A percentile compares a stretch with the other conserved stretches of the same genome.
Conservation (phyloP, 2,888 invertebrate genomes). For the Habroteleia sp. region DNA sequence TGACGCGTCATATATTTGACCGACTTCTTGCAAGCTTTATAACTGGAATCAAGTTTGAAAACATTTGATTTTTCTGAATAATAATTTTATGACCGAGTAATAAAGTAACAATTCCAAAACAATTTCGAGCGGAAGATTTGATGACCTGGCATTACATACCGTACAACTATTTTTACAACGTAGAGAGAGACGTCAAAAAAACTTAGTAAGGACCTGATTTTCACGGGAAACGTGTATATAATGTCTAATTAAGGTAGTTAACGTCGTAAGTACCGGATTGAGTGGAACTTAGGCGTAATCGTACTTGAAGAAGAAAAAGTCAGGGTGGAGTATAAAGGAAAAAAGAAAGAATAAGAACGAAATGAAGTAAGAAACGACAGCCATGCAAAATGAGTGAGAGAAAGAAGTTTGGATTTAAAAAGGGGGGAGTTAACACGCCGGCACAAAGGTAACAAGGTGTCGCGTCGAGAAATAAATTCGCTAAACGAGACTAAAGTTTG, state of each 20-base stretch:
- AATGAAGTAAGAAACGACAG: conserved; percentile 61
- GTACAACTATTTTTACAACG: too few species aligned
- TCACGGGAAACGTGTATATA: conserved; percentile 46
- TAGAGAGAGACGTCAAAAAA: too few species aligned
- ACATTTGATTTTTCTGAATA: background rate
- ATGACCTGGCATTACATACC: too few species aligned
- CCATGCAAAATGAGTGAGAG: conserved; percentile 64
- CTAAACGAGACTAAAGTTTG: conserved; percentile 76
- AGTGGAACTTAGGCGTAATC: conserved; percentile 54
- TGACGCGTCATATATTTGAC: conserved; percentile 10
- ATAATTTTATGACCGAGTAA: conserved; percentile 7
- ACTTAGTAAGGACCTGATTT: too few species aligned
- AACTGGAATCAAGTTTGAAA: conserved; percentile 7
- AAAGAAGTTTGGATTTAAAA: conserved; percentile 54
- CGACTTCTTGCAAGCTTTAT: conserved; percentile 18
- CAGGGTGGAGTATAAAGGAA: conserved; percentile 31
- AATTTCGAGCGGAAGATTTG: background rate
- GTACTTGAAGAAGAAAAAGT: conserved; percentile 48
- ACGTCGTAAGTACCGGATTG: conserved; percentile 58
- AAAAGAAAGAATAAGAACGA: conserved; percentile 55
- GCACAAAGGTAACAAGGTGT: conserved; percentile 67
- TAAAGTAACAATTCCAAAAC: conserved; percentile 2
- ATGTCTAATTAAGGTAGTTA: conserved; percentile 71
- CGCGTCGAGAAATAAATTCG: conserved; percentile 74
- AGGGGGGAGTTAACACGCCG: conserved; percentile 56